A percentile compares a stretch with the other conserved stretches of the same genome.
Evolutionary conservation across 1,140 invertebrate species (phyloP).

Genomic region (Tetragonula clypearis): DNA sequence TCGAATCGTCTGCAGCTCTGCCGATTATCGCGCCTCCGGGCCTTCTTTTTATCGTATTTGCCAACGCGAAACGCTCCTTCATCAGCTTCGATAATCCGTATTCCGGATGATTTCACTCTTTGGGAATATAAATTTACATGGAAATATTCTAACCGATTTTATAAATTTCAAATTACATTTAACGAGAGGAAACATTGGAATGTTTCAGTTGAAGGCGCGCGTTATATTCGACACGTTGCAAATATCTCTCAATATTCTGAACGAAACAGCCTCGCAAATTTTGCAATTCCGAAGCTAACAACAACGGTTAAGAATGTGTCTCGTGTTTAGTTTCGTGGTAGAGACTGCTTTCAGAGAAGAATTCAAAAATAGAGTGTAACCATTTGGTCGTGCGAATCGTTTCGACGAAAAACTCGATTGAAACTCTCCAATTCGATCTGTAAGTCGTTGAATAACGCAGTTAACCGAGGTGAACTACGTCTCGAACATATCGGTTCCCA

Average conservation of each 20-base stretch:
- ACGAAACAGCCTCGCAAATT: background rate
- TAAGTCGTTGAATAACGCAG: background rate
- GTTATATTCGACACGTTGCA: no score
- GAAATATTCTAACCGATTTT: background rate
- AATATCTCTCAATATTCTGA: background rate
- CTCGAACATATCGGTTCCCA: background rate
- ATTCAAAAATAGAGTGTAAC: no score
- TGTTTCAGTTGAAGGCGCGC: no score
- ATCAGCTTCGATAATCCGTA: background rate
- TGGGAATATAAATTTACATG: background rate
- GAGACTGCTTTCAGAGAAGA: no score
- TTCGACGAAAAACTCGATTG: background rate
- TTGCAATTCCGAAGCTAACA: background rate
- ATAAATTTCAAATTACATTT: background rate
- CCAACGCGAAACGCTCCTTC: background rate
- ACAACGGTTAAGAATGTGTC: no score
- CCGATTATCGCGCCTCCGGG: conserved; percentile 35
- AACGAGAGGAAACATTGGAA: background rate
- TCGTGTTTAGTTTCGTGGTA: no score
- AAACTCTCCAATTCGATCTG: background rate
- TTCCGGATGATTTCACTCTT: background rate
- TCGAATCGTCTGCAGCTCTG: conserved; percentile 46
- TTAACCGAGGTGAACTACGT: background rate
- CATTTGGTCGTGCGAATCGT: no score
- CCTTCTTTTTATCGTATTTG: background rate